Evolutionary conservation across 2,113 vertebrate genomes (phyloP), one percentile per base, ranked within the genome.

Genomic region (Ptilonorhynchus violaceus): DNA sequence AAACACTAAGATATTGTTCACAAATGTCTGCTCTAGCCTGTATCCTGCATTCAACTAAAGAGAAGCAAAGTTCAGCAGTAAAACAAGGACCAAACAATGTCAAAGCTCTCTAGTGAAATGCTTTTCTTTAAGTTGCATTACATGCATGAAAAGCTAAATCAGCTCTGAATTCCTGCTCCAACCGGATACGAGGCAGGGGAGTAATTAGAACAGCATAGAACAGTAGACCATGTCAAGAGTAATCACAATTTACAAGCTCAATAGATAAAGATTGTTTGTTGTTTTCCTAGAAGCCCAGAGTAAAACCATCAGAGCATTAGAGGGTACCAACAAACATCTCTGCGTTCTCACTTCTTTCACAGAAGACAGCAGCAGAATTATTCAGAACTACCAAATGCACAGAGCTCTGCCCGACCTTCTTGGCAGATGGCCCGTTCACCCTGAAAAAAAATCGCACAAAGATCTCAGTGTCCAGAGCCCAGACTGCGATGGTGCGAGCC

Each of bases 11-110:
- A 81, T 89, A 91, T 73, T 96, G 93, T 92, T 96, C 93, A 92
- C 91, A 98, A 96, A 97, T 81, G 85, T 73, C 92, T 97, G 58
- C 77, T 97, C 87, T 58, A 62, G 49, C 89, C 53, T 15, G n/a
- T 52, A 72, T 47, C 80, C 77, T 96, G 82, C 92, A 92, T 91
- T 96, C 66, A 88, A 41, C 90, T 97, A 85, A 94, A 92, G 88
- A 97, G 97, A 97, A 96, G 83, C 77, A 96, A 97, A 88, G 87
- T 25, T 87, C 91, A 97, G 92, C 92, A 93, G 81, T 47, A 80
- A 97, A 97, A 85, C n/a, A 63, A 95, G 91, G 92, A 62, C 69
- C 24, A 63, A 97, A 96, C 93, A 95, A 87, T 94, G 92, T 79
- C 19, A 1, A 93, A 97, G 90, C 78, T 97, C 96, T 96, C 93